A percentile compares a stretch with the other conserved stretches of the same genome.
phyloP scores from a whole-genome alignment of 2,888 invertebrate genomes.

The Apoda limacodes region DNA sequence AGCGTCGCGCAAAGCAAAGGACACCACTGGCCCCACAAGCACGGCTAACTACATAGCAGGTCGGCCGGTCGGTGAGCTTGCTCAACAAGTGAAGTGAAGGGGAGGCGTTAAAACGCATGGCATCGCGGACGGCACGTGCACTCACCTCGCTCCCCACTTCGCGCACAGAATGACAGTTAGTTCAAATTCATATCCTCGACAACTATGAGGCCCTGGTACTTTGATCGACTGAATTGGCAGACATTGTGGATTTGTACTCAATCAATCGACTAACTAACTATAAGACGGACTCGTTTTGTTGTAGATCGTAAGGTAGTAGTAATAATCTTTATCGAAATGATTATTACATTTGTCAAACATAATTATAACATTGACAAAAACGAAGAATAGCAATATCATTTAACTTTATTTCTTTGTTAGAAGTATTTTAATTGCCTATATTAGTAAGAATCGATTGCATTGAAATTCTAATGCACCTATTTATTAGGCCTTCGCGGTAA shows the following conservation, averaged over 20 bases:
- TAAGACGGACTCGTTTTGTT: conserved; percentile 8
- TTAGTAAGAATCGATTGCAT: too few species aligned
- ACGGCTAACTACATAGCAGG: too few species aligned
- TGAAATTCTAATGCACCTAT: too few species aligned
- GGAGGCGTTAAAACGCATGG: conserved; percentile 49
- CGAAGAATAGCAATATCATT: too few species aligned
- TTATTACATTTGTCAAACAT: too few species aligned
- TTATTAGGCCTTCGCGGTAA: too few species aligned
- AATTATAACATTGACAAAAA: too few species aligned
- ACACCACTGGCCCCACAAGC: too few species aligned
- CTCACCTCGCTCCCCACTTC: conserved; percentile 27
- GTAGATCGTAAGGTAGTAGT: too few species aligned
- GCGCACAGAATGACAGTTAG: conserved; percentile 31
- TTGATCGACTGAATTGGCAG: conserved; percentile 54
- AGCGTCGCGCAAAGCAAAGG: conserved; percentile 18
- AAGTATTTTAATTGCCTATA: too few species aligned
- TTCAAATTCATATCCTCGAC: conserved; percentile 27
- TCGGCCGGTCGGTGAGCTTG: conserved; percentile 27
- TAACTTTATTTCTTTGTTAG: too few species aligned
- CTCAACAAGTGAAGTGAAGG: conserved; percentile 54
- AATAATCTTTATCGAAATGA: too few species aligned
- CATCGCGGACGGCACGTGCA: conserved; percentile 53
- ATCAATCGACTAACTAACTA: conserved; percentile 4
- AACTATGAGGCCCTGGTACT: conserved; percentile 47
- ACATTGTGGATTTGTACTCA: conserved; percentile 44